Evolutionary conservation across 1,140 invertebrate genomes (phyloP), one percentile per base, ranked within the genome.

Genomic region (Heliconius congener): DNA sequence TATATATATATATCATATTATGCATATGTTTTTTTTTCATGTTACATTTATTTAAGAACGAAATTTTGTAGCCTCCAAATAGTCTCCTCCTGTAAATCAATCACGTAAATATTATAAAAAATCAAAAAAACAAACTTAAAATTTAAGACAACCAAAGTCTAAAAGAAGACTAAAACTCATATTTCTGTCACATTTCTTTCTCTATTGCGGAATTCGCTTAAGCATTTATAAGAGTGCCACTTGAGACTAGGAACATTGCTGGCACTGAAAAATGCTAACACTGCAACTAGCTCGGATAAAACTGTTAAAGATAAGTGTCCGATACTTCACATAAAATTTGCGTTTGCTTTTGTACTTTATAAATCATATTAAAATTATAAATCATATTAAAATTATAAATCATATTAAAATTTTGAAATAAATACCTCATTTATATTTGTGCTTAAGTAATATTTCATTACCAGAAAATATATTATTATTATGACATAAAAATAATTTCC

Each of bases 221-320:
- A 66, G 60, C 60, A 66, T 66, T 66, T 66, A 66, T 27, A 23
- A 66, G 60, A 16, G 2, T 66, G 27, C 60, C 60, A 66, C 60
- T 66, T 66, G 60, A 66, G 60, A 66, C 60, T 66, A 66, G 60
- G 60, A 66, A 66, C 30, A 66, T 66, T 16, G 60, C 27, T 66
- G 60, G 60, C 27, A 66, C 60, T 66, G 60, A 66, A 30, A 66
- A 66, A 66, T 66, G 60, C 60, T 66, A 66, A 66, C 60, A 66
- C 60, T 66, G 60, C 60, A 66, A 66, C n/a, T 30, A 27, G 11
- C 23, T 66, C 60, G 23, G n/a, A 66, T 57, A 57, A 16, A 66
- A 66, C n/a, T 66, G 60, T 66, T 37, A 16, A 66, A 66, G 9
- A 66, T 66, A 27, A 66, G 27, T 23, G n/a, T 66, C 27, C 60